Evolutionary conservation across 2,113 vertebrate genomes (phyloP).

Genomic region (Otis tarda): DNA sequence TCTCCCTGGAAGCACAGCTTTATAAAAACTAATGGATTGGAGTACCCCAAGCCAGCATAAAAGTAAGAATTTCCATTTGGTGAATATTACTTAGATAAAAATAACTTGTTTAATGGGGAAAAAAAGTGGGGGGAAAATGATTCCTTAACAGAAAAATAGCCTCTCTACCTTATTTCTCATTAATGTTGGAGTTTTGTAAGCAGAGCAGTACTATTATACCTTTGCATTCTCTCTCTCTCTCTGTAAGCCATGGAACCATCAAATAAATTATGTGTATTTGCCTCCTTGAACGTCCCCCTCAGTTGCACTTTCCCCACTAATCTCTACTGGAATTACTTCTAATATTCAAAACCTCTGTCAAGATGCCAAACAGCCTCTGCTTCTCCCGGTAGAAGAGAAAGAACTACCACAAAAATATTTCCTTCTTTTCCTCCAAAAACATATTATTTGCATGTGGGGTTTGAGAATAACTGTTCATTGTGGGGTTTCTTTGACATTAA

Average conservation of each 20-base stretch:
- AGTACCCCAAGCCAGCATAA: neutral
- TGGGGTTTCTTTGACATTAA: neutral
- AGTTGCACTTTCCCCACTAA: neutral
- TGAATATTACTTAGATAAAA: neutral
- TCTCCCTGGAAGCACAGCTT: neutral
- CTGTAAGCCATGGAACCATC: neutral
- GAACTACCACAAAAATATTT: neutral
- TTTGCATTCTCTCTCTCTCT: neutral
- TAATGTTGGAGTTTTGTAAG: neutral
- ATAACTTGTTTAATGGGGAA: neutral
- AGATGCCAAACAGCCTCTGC: neutral
- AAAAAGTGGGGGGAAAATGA: neutral
- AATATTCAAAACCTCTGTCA: neutral
- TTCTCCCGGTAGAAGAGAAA: neutral
- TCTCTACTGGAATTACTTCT: neutral
- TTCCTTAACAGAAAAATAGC: neutral
- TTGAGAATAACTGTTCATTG: neutral
- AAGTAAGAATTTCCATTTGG: conserved; percentile 30
- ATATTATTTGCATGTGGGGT: neutral
- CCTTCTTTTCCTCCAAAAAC: neutral
- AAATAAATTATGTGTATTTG: conserved; percentile 9
- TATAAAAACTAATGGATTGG: neutral
- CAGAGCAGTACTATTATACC: neutral
- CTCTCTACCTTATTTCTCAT: neutral
- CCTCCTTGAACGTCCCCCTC: neutral